Percentiles rank a stretch among this genome's conserved stretches.
These are phyloP conservation scores for Syrrhaptes paradoxus DNA, from an alignment of 2,113 vertebrate species.

Conservation along the genomic window DNA sequence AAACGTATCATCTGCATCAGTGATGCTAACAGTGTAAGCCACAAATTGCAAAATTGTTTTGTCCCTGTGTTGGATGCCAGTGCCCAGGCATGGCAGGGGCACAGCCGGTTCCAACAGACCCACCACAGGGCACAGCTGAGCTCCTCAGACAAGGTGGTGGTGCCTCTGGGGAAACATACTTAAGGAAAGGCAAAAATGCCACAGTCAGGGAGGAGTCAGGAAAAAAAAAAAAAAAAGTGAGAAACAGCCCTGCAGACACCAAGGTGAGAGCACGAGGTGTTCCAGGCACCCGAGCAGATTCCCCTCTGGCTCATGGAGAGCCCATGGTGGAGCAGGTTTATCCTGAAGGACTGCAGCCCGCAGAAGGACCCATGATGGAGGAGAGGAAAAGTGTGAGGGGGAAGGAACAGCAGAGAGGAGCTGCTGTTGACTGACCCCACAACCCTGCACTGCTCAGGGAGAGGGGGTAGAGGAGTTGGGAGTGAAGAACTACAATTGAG, in stretches of 20 bases:
- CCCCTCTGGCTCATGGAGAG: neutral
- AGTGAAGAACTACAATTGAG: neutral
- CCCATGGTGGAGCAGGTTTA: neutral
- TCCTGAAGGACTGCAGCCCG: neutral
- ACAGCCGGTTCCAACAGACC: accelerated
- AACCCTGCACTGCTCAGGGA: neutral
- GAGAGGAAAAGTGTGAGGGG: neutral
- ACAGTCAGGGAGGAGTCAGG: neutral
- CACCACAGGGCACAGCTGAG: neutral
- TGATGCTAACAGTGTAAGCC: neutral
- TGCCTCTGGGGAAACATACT: neutral
- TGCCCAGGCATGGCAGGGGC: neutral
- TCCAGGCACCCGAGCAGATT: neutral
- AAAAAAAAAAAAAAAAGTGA: neutral
- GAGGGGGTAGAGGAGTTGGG: accelerated
- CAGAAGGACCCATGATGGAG: neutral
- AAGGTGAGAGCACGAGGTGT: neutral
- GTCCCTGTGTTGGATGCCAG: accelerated
- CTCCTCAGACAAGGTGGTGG: neutral
- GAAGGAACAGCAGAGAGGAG: neutral
- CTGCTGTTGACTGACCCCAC: neutral
- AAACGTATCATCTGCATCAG: neutral
- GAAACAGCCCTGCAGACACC: neutral
- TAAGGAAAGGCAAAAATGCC: neutral
- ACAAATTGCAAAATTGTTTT: neutral